Percentiles rank a stretch among this genome's conserved stretches.
These are phyloP conservation scores for Venustoraphidia nigricollis DNA, from an alignment of 2,888 invertebrate genomes.

Conservation along the genomic window DNA sequence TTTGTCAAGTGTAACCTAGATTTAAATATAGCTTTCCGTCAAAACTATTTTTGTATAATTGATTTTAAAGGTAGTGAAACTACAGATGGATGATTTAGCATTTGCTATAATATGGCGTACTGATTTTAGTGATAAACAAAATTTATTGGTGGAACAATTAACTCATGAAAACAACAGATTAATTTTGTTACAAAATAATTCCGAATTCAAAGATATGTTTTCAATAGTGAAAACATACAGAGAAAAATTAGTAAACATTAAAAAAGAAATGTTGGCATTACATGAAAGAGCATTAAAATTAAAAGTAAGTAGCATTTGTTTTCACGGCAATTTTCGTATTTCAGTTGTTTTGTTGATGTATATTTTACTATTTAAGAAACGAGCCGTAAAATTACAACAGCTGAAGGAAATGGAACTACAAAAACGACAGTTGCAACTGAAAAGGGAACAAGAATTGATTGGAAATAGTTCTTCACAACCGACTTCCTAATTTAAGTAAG, in stretches of 20 bases:
- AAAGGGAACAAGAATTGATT: slow-evolving; percentile 18
- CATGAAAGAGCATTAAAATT: slow-evolving; percentile 28
- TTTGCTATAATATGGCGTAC: not conserved
- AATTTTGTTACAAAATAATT: slow-evolving; percentile 16
- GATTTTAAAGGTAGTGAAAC: too few relatives aligned
- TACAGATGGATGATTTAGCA: too few relatives aligned
- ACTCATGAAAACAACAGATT: slow-evolving; percentile 18
- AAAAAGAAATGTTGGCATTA: slow-evolving; percentile 27
- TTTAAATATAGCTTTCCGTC: too few relatives aligned
- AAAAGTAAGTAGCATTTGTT: slow-evolving; percentile 21
- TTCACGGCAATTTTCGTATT: not conserved
- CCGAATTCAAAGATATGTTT: slow-evolving; percentile 22
- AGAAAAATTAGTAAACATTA: slow-evolving; percentile 25
- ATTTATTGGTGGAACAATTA: slow-evolving; percentile 25
- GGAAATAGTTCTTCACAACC: not conserved
- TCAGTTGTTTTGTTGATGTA: not conserved
- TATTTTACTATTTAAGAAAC: slow-evolving; percentile 21
- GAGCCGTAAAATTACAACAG: slow-evolving; percentile 26
- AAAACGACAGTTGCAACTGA: slow-evolving; percentile 3
- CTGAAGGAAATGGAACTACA: slow-evolving; percentile 26
- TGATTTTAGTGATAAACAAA: slow-evolving; percentile 15
- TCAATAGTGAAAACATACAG: slow-evolving; percentile 26
- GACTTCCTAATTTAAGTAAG: slow-evolving; percentile 6
- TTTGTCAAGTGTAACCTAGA: too few relatives aligned
- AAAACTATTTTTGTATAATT: too few relatives aligned